Evolutionary conservation across 1,140 invertebrate species (phyloP).

Genomic region (Nasonia giraulti): DNA sequence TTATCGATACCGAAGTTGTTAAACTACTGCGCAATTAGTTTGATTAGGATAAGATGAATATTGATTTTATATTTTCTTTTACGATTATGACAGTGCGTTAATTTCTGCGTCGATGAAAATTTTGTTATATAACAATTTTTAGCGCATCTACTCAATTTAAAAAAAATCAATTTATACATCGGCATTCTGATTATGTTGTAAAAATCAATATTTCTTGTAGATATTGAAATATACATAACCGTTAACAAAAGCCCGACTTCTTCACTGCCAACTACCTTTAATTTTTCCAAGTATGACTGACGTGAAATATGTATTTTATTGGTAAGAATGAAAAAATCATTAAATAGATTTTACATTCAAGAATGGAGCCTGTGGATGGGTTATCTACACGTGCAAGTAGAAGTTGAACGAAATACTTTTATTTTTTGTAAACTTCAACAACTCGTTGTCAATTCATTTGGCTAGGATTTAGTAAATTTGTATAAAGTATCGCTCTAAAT

Average conservation of each 20-base stretch:
- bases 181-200: not conserved
- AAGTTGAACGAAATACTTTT: too few species aligned
- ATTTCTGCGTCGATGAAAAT: not conserved
- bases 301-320: too few species aligned
- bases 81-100: not conserved
- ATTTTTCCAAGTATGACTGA: too few species aligned
- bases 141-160: not conserved
- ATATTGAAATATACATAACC: not conserved
- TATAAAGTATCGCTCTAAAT: not conserved
- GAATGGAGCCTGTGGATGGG: too few species aligned
- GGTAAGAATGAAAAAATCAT: too few species aligned
- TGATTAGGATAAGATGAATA: not conserved
- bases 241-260: not conserved
- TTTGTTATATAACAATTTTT: not conserved
- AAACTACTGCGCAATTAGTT: not conserved
- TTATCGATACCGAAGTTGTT: not conserved
- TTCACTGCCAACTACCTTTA: not conserved
- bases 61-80: too few species aligned
- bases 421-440: too few species aligned
- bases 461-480: too few species aligned
- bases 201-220: not conserved
- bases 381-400: too few species aligned
- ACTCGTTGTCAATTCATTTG: too few species aligned
- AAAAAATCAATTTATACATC: not conserved
- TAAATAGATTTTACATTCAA: too few species aligned